A percentile compares a stretch with the other conserved stretches of the same genome.
Conservation (phyloP, 2,113 vertebrate species). For the Sus scrofa region DNA sequence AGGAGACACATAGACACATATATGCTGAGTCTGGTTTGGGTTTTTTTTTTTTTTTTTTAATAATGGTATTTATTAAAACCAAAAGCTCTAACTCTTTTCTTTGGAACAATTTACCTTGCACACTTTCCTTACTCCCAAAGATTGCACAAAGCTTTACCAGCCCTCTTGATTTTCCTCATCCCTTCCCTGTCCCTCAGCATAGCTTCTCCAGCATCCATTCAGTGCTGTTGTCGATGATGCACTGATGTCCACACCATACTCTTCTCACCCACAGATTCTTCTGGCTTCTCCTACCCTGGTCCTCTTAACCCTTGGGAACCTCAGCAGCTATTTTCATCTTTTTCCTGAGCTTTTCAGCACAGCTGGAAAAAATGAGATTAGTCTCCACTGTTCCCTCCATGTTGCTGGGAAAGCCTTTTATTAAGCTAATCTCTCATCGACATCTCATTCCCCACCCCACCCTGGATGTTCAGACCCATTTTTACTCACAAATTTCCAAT, state of each 20-base stretch:
- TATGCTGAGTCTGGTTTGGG: neutral
- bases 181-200: neutral
- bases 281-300: slow-evolving; percentile 4
- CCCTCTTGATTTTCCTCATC: neutral
- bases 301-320: neutral
- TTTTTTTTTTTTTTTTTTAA: too few species aligned
- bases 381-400: neutral
- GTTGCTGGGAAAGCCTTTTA: neutral
- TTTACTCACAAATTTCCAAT: neutral
- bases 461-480: neutral
- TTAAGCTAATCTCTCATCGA: neutral
- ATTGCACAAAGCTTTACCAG: neutral
- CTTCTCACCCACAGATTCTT: neutral
- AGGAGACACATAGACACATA: neutral
- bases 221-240: neutral
- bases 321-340: neutral
- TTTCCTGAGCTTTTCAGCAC: neutral
- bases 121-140: neutral
- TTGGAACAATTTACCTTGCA: neutral
- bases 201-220: neutral
- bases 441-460: neutral
- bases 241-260: neutral
- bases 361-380: neutral
- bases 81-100: neutral
- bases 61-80: neutral